Conservation (phyloP, 2,797 vertebrate species). For the Sebastes goodei region DNA sequence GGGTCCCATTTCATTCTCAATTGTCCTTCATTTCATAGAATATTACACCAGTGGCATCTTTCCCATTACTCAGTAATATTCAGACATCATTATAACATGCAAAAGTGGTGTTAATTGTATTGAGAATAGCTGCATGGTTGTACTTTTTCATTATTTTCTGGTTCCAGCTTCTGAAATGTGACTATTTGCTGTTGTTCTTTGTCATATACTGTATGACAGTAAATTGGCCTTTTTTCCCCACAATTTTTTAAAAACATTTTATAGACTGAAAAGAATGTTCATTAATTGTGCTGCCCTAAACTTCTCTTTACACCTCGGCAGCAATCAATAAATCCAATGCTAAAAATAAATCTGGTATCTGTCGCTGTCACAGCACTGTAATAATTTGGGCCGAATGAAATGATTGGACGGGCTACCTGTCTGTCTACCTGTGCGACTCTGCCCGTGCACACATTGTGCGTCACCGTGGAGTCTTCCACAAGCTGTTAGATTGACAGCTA, state of each 20-base stretch:
- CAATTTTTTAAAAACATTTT: no score
- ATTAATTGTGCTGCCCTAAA: no score
- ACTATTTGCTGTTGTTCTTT: neutral
- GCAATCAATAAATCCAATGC: neutral
- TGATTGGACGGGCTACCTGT: no score
- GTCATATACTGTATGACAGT: neutral
- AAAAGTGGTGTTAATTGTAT: neutral
- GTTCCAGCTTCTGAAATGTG: neutral
- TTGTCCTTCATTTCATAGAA: neutral
- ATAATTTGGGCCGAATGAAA: no score
- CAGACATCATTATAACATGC: neutral
- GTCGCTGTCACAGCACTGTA: neutral
- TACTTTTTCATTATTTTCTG: no score
- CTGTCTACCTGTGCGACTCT: no score
- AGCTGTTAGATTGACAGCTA: no score
- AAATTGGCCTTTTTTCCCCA: neutral
- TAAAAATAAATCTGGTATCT: neutral
- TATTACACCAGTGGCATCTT: neutral
- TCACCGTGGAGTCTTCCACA: no score
- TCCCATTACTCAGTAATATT: neutral
- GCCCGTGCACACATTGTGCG: no score
- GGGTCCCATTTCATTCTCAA: neutral
- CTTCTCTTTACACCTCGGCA: neutral
- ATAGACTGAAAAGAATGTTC: no score
- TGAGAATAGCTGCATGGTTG: neutral